phyloP scores from a whole-genome alignment of 2,888 invertebrate species.

The Baronia brevicornis region DNA sequence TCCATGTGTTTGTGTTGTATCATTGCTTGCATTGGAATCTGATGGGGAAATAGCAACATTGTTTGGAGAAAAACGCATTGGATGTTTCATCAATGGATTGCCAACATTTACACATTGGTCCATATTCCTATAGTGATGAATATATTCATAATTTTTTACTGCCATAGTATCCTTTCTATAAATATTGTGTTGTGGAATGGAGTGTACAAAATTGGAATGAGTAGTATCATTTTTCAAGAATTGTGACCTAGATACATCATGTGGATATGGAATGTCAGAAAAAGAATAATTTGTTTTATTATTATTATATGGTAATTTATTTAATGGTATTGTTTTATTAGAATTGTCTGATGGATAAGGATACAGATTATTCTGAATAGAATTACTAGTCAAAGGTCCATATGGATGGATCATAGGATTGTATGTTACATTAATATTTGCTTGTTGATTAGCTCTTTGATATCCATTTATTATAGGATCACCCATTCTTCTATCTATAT shows the following conservation, averaged over 20 bases:
- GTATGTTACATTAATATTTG: slow-evolving; percentile 43
- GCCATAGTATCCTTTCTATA: slow-evolving; percentile 49
- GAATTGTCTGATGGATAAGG: slow-evolving; percentile 43
- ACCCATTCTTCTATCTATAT: slow-evolving; percentile 50
- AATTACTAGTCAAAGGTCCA: slow-evolving; percentile 44
- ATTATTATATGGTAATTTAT: slow-evolving; percentile 51
- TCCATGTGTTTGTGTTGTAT: slow-evolving; percentile 45
- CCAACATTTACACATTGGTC: slow-evolving; percentile 43
- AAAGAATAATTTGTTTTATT: slow-evolving; percentile 42
- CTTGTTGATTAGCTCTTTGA: slow-evolving; percentile 48
- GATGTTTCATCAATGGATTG: slow-evolving; percentile 43
- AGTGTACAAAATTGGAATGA: slow-evolving; percentile 48
- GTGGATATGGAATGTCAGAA: slow-evolving; percentile 47
- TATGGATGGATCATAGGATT: slow-evolving; percentile 54
- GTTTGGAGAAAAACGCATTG: slow-evolving; percentile 59
- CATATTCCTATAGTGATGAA: slow-evolving; percentile 44
- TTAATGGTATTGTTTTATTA: slow-evolving; percentile 37
- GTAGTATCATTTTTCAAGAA: slow-evolving; percentile 45
- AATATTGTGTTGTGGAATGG: slow-evolving; percentile 43
- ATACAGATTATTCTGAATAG: slow-evolving; percentile 51
- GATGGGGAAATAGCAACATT: slow-evolving; percentile 61
- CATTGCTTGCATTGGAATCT: slow-evolving; percentile 62
- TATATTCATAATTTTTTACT: slow-evolving; percentile 50
- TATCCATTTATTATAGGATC: slow-evolving; percentile 53
- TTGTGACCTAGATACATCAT: slow-evolving; percentile 46